Evolutionary conservation across 2,113 vertebrate species (phyloP).

Genomic region (Terrapene triunguis): DNA sequence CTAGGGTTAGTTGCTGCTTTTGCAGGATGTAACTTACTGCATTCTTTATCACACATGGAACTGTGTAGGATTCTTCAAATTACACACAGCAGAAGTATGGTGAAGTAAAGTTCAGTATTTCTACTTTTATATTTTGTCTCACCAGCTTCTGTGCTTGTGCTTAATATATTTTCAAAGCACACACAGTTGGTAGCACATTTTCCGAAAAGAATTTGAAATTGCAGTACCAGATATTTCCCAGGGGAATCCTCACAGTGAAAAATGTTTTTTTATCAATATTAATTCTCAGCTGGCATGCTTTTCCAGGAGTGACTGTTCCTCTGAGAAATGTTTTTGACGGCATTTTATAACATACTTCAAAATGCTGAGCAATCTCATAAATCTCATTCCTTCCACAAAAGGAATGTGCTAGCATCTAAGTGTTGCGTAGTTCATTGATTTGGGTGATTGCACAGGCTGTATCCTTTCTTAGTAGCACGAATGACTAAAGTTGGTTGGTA

Average conservation of each 20-base stretch:
- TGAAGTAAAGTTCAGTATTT: neutral
- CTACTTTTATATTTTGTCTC: neutral
- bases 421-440: neutral
- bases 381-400: neutral
- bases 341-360: neutral
- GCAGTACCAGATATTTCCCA: neutral
- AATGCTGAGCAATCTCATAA: neutral
- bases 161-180: neutral
- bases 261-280: slow-evolving; percentile 7
- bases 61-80: neutral
- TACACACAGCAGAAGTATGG: neutral
- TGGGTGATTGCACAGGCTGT: neutral
- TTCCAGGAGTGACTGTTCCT: neutral
- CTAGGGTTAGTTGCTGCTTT: neutral
- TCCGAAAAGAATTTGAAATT: slow-evolving; percentile 2
- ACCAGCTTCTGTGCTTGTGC: neutral
- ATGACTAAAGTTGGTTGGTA: slow-evolving; percentile 2
- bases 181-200: slow-evolving; percentile 14
- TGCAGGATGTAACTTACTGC: neutral
- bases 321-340: neutral
- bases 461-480: neutral
- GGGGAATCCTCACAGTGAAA: neutral
- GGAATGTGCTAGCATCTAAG: slow-evolving; percentile 4
- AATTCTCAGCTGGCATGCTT: slow-evolving; percentile 17
- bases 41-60: neutral